Evolutionary conservation across 2,113 vertebrate genomes (phyloP).

Genomic region (Lamprologus lemairii): DNA sequence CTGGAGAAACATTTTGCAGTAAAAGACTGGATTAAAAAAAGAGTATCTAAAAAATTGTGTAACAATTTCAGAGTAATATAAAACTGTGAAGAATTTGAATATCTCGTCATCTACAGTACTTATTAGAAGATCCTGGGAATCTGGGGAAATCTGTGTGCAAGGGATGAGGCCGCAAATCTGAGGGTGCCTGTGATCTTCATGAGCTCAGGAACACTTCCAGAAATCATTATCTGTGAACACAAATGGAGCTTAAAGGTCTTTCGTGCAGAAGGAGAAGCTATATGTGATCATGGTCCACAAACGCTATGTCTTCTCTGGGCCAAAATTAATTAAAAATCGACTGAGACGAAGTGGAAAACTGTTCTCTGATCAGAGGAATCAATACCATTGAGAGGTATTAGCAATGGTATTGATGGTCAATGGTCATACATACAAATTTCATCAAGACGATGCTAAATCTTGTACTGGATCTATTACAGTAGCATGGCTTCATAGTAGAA

Average conservation of each 20-base stretch:
- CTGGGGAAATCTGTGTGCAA: background rate
- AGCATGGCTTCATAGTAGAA: background rate
- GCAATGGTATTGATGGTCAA: background rate
- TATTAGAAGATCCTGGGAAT: background rate
- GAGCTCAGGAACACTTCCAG: background rate
- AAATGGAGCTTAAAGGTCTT: background rate
- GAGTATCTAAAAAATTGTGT: background rate
- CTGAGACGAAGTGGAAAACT: background rate
- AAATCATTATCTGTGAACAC: background rate
- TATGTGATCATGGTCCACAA: background rate
- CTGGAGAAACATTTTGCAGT: background rate
- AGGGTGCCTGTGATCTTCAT: background rate
- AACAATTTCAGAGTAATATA: background rate
- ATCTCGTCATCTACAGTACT: fast-evolving
- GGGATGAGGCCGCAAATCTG: background rate
- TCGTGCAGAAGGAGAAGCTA: background rate
- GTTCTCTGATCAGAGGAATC: background rate
- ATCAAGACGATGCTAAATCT: background rate
- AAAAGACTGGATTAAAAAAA: background rate
- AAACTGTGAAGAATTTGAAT: background rate
- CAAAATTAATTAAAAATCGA: background rate
- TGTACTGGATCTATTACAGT: background rate
- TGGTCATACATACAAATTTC: background rate
- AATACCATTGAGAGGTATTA: background rate
- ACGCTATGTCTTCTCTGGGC: background rate